Percentiles rank a stretch among this genome's conserved stretches.
Conservation (phyloP, 1,140 invertebrate species). For the Caerostris extrusa region DNA sequence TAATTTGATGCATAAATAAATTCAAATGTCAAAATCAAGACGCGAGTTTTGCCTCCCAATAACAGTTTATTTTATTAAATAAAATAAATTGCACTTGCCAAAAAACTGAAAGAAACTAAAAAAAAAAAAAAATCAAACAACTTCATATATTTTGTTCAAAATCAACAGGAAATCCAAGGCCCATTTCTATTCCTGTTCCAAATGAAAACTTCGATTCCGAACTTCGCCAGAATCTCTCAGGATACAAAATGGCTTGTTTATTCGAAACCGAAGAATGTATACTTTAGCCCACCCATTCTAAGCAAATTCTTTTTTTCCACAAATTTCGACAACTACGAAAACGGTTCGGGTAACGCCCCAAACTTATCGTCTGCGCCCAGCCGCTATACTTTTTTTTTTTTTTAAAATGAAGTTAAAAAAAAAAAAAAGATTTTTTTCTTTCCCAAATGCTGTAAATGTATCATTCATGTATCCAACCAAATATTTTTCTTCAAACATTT, state of each 20-base stretch:
- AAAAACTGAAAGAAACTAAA: background rate
- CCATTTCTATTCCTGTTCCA: background rate
- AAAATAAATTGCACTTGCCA: conserved; percentile 20
- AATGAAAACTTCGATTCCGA: conserved; percentile 13
- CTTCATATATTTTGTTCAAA: background rate
- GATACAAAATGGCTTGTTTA: conserved; percentile 54
- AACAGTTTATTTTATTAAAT: background rate
- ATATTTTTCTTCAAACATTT: conserved; percentile 61
- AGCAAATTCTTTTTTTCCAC: conserved; percentile 30
- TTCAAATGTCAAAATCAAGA: background rate
- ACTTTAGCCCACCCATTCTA: background rate
- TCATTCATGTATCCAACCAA: conserved; percentile 69
- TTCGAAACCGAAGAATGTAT: conserved; percentile 52
- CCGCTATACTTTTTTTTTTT: background rate
- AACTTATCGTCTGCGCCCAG: conserved; percentile 64
- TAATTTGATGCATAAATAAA: background rate
- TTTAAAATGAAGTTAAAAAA: conserved; percentile 4
- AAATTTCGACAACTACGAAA: conserved; percentile 23
- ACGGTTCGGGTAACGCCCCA: conserved; percentile 22
- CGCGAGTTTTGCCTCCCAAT: background rate
- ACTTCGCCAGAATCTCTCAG: background rate
- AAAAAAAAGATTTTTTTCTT: background rate
- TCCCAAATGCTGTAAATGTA: conserved; percentile 39
- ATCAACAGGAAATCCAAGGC: background rate
- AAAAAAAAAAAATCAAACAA: background rate